Evolutionary conservation across 2,797 vertebrate genomes (phyloP).

Genomic region (Diglossa cyanea): DNA sequence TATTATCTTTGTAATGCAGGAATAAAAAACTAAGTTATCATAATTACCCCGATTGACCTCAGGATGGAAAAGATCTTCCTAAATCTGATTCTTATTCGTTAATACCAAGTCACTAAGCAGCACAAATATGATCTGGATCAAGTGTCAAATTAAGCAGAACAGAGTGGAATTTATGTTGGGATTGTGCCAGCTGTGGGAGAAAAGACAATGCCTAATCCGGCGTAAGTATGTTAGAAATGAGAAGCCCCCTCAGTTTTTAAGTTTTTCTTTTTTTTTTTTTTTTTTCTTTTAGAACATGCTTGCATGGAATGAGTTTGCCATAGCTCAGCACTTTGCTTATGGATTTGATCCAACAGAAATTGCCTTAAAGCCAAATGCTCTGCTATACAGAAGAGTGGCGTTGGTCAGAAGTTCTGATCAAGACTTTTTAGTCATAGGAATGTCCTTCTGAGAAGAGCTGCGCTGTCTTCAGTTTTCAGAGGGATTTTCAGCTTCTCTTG

Average conservation of each 20-base stretch:
- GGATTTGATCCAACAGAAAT: not conserved
- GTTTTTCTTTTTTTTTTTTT: not conserved
- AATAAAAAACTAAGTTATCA: not conserved
- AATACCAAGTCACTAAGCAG: conserved; percentile 28
- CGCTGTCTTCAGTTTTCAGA: not conserved
- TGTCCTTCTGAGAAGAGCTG: not conserved
- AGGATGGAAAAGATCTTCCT: conserved; percentile 4
- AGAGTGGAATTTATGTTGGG: conserved; percentile 5
- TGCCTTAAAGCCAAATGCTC: not conserved
- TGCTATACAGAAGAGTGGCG: not conserved
- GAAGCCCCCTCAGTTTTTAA: not conserved
- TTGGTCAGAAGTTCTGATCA: not conserved
- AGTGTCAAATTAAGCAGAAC: conserved; percentile 34
- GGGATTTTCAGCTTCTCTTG: not conserved
- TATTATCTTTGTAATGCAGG: not conserved
- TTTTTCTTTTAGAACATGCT: not conserved
- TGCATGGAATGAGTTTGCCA: not conserved
- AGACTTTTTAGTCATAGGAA: not conserved
- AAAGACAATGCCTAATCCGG: not conserved
- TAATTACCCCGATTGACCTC: conserved; percentile 33
- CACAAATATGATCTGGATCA: conserved; percentile 26
- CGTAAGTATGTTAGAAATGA: not conserved
- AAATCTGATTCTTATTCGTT: conserved; percentile 32
- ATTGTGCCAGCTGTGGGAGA: not conserved
- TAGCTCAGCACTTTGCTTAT: not conserved